Conservation (phyloP, 2,888 invertebrate genomes). For the Lepidochrysops patricia region DNA sequence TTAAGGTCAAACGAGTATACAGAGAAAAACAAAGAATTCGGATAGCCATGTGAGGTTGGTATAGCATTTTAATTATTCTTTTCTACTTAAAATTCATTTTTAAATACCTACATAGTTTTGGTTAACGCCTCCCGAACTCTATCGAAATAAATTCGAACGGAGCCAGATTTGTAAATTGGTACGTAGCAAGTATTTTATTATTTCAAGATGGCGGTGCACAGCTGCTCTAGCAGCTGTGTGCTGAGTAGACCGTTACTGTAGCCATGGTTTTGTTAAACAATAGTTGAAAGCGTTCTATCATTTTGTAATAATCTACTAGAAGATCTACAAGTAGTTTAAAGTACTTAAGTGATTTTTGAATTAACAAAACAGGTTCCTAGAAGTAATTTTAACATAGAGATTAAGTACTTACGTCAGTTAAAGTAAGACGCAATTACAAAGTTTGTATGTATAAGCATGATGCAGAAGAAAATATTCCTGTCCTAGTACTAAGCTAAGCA, state of each 20-base stretch:
- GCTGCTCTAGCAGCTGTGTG: background rate
- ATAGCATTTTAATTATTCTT: conserved; percentile 27
- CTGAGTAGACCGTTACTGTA: background rate
- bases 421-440: too few species aligned
- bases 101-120: background rate
- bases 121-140: background rate
- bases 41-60: conserved; percentile 42
- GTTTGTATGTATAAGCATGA: too few species aligned
- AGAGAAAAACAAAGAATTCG: conserved; percentile 14
- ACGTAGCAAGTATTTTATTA: background rate
- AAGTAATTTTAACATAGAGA: too few species aligned
- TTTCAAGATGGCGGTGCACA: background rate
- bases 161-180: background rate
- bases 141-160: background rate
- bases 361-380: too few species aligned
- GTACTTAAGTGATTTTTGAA: too few species aligned
- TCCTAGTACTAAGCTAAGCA: too few species aligned
- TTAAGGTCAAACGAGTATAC: conserved; percentile 26
- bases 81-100: conserved; percentile 16
- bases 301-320: too few species aligned
- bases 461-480: too few species aligned
- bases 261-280: background rate
- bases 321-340: too few species aligned
- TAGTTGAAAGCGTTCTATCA: background rate
- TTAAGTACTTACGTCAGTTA: too few species aligned